phyloP scores from a whole-genome alignment of 2,888 invertebrate species.

The Sturmia bella region DNA sequence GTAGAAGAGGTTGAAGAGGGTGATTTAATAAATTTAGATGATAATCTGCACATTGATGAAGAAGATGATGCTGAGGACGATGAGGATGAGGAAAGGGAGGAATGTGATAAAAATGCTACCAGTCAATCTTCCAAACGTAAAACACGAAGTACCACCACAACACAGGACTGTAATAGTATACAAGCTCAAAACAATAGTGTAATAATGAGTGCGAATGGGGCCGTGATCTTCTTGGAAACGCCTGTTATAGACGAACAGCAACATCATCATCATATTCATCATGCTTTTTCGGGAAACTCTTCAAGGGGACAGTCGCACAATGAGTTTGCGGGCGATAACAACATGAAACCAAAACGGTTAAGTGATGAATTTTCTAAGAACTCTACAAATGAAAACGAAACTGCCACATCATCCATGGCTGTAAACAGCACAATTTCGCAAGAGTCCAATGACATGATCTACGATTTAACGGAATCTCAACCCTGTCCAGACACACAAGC shows the following conservation, averaged over 20 bases:
- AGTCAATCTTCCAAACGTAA: constrained; percentile 62
- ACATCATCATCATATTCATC: constrained; percentile 70
- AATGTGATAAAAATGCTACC: constrained; percentile 50
- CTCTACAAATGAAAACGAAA: constrained; percentile 36
- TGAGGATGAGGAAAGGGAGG: constrained; percentile 68
- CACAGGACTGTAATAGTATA: constrained; percentile 38
- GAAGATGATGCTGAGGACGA: constrained; percentile 55
- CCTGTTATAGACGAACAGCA: constrained; percentile 80
- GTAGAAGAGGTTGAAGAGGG: constrained; percentile 55
- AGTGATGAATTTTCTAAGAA: constrained; percentile 79
- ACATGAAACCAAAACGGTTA: constrained; percentile 80
- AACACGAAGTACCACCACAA: constrained; percentile 43
- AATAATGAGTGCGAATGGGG: constrained; percentile 76
- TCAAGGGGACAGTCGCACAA: constrained; percentile 39
- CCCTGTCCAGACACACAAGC: constrained; percentile 44
- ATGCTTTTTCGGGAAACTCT: constrained; percentile 20
- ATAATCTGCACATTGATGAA: constrained; percentile 55
- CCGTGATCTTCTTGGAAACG: constrained; percentile 80
- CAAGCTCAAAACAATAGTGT: constrained; percentile 69
- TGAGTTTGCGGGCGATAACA: constrained; percentile 71
- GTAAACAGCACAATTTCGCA: constrained; percentile 29
- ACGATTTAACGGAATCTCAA: constrained; percentile 59
- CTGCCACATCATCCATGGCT: constrained; percentile 37
- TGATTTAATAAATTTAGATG: constrained; percentile 34
- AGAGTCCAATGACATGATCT: constrained; percentile 50